Evolutionary conservation across 2,888 invertebrate species (phyloP).

Genomic region (Ectemnius continuus): DNA sequence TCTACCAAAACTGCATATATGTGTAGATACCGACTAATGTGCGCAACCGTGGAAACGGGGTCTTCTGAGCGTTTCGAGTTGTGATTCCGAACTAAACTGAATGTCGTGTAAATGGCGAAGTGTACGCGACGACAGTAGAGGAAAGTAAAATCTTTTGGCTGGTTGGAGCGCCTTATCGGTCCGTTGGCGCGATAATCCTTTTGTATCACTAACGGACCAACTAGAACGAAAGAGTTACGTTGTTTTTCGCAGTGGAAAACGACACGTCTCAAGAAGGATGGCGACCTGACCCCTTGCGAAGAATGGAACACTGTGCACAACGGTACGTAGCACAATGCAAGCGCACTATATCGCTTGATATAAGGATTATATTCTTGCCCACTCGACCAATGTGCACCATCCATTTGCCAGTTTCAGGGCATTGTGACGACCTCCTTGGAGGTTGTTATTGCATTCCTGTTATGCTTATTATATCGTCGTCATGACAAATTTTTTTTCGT

Average conservation of each 20-base stretch:
- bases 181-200: conserved; percentile 41
- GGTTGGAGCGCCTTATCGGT: conserved; percentile 52
- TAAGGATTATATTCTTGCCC: conserved; percentile 30
- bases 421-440: conserved; percentile 22
- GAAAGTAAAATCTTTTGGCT: conserved; percentile 56
- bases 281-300: conserved; percentile 73
- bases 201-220: conserved; percentile 42
- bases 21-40: no score
- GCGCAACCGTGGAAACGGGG: conserved; percentile 5
- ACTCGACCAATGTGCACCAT: conserved; percentile 14
- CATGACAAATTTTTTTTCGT: conserved; percentile 44
- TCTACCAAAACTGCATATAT: conserved; percentile 20
- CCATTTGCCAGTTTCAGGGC: conserved; percentile 19
- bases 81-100: conserved; percentile 51
- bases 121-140: conserved; percentile 62
- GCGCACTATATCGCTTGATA: conserved; percentile 25
- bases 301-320: conserved; percentile 73
- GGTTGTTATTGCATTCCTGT: conserved; percentile 46
- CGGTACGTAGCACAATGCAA: conserved; percentile 63
- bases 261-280: conserved; percentile 67
- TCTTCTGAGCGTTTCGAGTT: conserved; percentile 40
- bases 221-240: conserved; percentile 34
- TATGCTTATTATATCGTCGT: conserved; percentile 36
- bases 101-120: conserved; percentile 71
- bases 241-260: conserved; percentile 57